Conservation (phyloP, 2,888 invertebrate species). For the Ormia ochracea region DNA sequence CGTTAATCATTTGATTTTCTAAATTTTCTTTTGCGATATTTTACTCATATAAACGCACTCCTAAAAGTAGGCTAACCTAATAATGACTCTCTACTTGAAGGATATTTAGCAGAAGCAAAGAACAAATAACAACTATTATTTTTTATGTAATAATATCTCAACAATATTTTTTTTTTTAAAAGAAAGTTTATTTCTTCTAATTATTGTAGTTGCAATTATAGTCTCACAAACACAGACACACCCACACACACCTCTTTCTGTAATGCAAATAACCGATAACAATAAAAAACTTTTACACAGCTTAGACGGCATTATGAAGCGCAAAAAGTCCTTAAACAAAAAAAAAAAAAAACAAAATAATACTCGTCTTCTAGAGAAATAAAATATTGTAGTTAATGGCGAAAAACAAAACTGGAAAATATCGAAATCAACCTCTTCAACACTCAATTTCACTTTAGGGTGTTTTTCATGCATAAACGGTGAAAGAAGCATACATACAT, state of each 20-base stretch:
- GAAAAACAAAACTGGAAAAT: slow-evolving; percentile 14
- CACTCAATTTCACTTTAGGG: slow-evolving; percentile 44
- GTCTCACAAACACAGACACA: too few relatives aligned
- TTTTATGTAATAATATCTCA: neutral
- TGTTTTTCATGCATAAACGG: neutral
- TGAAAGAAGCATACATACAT: too few relatives aligned
- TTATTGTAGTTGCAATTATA: slow-evolving; percentile 11
- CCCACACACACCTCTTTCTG: neutral
- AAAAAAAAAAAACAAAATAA: slow-evolving; percentile 13
- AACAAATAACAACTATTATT: neutral
- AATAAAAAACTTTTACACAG: slow-evolving; percentile 34
- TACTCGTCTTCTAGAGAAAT: slow-evolving; percentile 34
- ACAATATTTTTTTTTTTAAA: slow-evolving; percentile 41
- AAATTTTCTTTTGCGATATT: too few relatives aligned
- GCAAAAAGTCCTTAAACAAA: slow-evolving; percentile 3
- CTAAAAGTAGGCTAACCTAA: neutral
- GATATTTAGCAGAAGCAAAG: neutral
- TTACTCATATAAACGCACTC: too few relatives aligned
- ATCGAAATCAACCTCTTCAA: slow-evolving; percentile 17
- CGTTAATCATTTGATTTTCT: too few relatives aligned
- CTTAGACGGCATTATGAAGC: slow-evolving; percentile 17
- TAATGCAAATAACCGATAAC: slow-evolving; percentile 44
- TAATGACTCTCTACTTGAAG: neutral
- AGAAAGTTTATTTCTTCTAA: slow-evolving; percentile 27
- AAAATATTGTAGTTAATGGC: slow-evolving; percentile 38